These are phyloP conservation scores for Popillia japonica DNA, from an alignment of 1,140 invertebrate genomes.

Conservation along the genomic window DNA sequence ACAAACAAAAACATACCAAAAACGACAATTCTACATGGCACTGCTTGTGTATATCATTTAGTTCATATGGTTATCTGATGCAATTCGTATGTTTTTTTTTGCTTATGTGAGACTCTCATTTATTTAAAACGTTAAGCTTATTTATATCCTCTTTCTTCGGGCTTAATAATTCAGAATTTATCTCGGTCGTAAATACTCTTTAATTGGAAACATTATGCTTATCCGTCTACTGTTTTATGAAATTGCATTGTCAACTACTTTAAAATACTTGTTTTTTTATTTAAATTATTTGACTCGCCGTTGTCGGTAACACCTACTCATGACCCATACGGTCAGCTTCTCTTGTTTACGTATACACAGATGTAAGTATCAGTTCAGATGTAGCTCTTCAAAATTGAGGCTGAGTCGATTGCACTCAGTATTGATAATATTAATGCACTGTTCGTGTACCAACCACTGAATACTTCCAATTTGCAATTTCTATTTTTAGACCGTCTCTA, in stretches of 20 bases:
- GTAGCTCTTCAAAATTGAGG: conserved; percentile 15
- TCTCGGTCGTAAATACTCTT: conserved; percentile 23
- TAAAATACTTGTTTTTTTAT: conserved; percentile 32
- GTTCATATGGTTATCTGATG: conserved; percentile 11
- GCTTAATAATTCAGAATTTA: conserved; percentile 33
- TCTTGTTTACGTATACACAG: background rate
- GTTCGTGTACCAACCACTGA: background rate
- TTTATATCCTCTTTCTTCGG: conserved; percentile 12
- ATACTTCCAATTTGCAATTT: background rate
- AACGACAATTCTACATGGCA: background rate
- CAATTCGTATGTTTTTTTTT: background rate
- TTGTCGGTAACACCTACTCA: background rate
- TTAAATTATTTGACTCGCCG: conserved; percentile 10
- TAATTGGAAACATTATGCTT: conserved; percentile 34
- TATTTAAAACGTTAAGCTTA: conserved; percentile 16
- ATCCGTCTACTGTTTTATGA: conserved; percentile 35
- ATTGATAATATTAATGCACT: conserved; percentile 20
- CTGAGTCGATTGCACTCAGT: background rate
- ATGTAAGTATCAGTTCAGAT: background rate
- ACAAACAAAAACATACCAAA: too few relatives aligned
- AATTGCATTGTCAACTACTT: conserved; percentile 30
- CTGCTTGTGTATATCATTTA: background rate
- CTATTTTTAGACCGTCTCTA: background rate
- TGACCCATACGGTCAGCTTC: background rate
- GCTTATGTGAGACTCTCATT: background rate